A percentile compares a stretch with the other conserved stretches of the same genome.
Evolutionary conservation across 2,797 vertebrate species (phyloP).

Genomic region (Enteromius radiatus): DNA sequence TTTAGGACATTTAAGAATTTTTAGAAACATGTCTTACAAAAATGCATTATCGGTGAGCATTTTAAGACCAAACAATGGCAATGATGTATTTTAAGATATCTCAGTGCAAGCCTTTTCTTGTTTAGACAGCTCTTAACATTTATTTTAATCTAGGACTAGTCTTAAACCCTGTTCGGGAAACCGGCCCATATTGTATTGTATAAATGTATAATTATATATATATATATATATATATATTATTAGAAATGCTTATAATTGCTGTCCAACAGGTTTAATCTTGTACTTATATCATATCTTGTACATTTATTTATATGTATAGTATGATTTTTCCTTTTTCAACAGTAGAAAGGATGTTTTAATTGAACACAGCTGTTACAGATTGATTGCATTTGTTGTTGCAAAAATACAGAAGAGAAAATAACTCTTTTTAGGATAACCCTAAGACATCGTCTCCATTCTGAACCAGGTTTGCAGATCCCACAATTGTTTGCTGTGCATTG

Average conservation of each 20-base stretch:
- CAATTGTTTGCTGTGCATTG: constrained; percentile 22
- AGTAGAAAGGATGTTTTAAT: background rate
- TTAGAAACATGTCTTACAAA: too few species aligned
- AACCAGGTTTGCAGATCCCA: constrained; percentile 1
- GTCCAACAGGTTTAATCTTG: background rate
- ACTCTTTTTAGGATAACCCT: background rate
- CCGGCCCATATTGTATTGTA: too few species aligned
- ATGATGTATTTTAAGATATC: too few species aligned
- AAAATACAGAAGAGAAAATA: constrained; percentile 3
- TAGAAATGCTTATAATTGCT: background rate
- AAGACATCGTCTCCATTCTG: constrained; percentile 16
- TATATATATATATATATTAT: too few species aligned
- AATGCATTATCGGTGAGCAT: too few species aligned
- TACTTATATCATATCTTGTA: background rate
- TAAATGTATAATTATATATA: too few species aligned
- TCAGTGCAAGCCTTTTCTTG: too few species aligned
- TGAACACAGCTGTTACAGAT: background rate
- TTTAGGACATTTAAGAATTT: too few species aligned
- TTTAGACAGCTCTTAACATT: too few species aligned
- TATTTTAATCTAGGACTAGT: too few species aligned
- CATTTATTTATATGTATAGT: background rate
- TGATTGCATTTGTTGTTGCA: background rate
- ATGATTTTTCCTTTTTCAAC: background rate
- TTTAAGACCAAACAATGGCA: too few species aligned
- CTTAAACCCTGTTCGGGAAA: too few species aligned